Evolutionary conservation across 1,140 invertebrate genomes (phyloP).

Genomic region (Leptinotarsa defecta): DNA sequence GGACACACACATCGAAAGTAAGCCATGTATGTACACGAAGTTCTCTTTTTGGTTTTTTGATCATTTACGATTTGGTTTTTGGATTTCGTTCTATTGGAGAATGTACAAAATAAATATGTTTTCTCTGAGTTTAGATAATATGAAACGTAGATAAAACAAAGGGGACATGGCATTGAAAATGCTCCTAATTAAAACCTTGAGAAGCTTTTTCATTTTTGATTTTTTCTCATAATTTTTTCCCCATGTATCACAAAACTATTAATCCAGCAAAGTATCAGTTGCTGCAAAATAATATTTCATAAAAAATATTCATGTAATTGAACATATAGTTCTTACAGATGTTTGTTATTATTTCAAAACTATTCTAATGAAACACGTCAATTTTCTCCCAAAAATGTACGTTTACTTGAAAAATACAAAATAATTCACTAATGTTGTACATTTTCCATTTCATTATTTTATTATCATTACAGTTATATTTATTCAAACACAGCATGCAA

Average conservation of each 20-base stretch:
- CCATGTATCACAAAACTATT: too few species aligned
- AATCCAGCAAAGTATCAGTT: too few species aligned
- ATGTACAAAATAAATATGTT: not conserved
- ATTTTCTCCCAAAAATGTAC: too few species aligned
- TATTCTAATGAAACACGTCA: too few species aligned
- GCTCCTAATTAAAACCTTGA: too few species aligned
- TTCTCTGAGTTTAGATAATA: not conserved
- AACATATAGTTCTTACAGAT: too few species aligned
- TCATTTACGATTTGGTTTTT: slow-evolving; percentile 15
- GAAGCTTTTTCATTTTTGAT: too few species aligned
- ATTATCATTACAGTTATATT: slow-evolving; percentile 28
- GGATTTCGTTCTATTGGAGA: not conserved
- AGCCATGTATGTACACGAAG: slow-evolving; percentile 70
- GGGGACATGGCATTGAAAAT: too few species aligned
- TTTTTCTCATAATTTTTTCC: too few species aligned
- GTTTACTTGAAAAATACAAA: not conserved
- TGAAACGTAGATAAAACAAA: not conserved
- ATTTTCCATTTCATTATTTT: slow-evolving; percentile 23
- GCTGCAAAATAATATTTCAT: too few species aligned
- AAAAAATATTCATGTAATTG: too few species aligned
- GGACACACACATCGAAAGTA: slow-evolving; percentile 96
- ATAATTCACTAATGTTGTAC: not conserved
- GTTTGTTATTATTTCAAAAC: too few species aligned
- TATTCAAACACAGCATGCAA: slow-evolving; percentile 21
- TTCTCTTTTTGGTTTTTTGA: slow-evolving; percentile 51